Percentiles rank a stretch among this genome's conserved stretches.
Conservation (phyloP, 2,888 invertebrate genomes). For the Ectemnius continuus region DNA sequence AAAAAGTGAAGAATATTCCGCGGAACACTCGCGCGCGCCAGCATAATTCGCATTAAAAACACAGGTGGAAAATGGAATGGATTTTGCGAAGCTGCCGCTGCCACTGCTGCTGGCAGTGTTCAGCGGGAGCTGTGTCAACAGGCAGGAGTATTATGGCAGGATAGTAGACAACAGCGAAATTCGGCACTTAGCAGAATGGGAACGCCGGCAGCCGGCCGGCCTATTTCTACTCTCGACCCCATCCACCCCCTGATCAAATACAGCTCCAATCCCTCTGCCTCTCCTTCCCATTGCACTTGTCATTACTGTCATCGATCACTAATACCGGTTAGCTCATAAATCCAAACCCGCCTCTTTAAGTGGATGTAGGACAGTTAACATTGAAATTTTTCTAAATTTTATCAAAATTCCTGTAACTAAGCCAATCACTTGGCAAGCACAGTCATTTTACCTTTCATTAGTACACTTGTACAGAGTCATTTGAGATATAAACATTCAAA, state of each 20-base stretch:
- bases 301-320: slow-evolving; percentile 51
- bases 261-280: slow-evolving; percentile 53
- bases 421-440: too few relatives aligned
- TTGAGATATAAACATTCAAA: too few relatives aligned
- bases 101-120: slow-evolving; percentile 19
- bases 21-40: not conserved
- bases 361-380: too few relatives aligned
- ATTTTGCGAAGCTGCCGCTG: too few relatives aligned
- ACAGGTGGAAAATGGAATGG: too few relatives aligned
- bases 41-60: too few relatives aligned
- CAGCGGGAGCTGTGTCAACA: slow-evolving; percentile 41
- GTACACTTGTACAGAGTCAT: too few relatives aligned
- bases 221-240: slow-evolving; percentile 61
- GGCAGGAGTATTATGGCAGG: slow-evolving; percentile 40
- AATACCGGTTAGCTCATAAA: slow-evolving; percentile 12
- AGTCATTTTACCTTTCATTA: too few relatives aligned
- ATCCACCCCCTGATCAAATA: slow-evolving; percentile 61
- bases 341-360: too few relatives aligned
- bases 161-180: slow-evolving; percentile 62
- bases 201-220: slow-evolving; percentile 69
- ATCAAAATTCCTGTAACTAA: too few relatives aligned
- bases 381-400: too few relatives aligned
- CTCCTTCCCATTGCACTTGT: slow-evolving; percentile 58
- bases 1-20: not conserved
- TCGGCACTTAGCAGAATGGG: slow-evolving; percentile 68